A percentile compares a stretch with the other conserved stretches of the same genome.
These are phyloP conservation scores for Hemiscyllium ocellatum DNA, from an alignment of 2,113 vertebrate species.

Conservation along the genomic window DNA sequence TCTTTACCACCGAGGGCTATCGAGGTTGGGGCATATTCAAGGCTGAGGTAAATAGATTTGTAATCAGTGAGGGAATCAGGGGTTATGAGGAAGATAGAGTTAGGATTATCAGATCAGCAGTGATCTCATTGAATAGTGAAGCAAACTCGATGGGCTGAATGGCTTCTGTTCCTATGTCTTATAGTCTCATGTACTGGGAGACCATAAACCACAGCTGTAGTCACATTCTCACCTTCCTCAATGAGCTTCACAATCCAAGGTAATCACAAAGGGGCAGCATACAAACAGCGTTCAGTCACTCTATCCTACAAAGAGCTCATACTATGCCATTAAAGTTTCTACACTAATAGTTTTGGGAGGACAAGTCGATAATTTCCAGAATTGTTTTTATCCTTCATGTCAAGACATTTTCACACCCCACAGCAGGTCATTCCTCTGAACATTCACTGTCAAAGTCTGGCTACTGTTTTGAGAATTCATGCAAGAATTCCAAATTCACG, in stretches of 20 bases:
- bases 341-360: background rate
- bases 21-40: no score
- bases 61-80: no score
- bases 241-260: background rate
- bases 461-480: background rate
- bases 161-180: no score
- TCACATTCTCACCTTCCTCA: background rate
- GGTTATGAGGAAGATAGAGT: no score
- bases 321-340: background rate
- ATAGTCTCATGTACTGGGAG: background rate
- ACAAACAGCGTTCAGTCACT: background rate
- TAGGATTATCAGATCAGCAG: no score
- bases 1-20: no score
- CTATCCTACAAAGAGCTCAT: background rate
- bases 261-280: background rate
- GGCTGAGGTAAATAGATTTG: no score
- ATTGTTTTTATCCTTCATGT: background rate
- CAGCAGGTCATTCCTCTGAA: background rate
- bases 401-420: background rate
- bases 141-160: no score
- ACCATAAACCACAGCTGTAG: background rate
- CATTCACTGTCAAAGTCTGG: background rate
- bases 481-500: background rate
- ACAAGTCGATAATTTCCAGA: background rate
- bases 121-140: no score